Conservation (phyloP, 2,113 vertebrate species). For the Bubalus kerabau region DNA sequence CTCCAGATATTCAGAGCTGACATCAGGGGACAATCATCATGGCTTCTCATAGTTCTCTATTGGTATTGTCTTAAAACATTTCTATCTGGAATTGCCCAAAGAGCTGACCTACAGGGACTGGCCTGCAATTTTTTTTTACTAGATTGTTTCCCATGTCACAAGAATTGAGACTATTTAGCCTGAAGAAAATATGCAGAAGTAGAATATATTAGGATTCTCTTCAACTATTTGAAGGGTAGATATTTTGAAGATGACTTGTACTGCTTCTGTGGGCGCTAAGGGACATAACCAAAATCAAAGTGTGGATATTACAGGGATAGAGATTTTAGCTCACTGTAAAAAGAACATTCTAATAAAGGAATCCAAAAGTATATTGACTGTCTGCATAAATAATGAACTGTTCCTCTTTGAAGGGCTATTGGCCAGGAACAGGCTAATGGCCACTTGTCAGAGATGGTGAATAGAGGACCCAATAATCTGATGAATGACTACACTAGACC, state of each 20-base stretch:
- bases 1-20: neutral
- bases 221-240: constrained; percentile 27
- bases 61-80: constrained; percentile 17
- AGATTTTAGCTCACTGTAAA: constrained; percentile 13
- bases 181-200: constrained; percentile 28
- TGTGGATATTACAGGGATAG: neutral
- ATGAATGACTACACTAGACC: neutral
- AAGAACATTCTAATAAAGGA: constrained; percentile 15
- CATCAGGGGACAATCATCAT: neutral
- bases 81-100: neutral
- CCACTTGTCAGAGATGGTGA: constrained; percentile 15
- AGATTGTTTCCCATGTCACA: neutral
- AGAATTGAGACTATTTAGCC: neutral
- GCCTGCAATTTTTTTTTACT: neutral
- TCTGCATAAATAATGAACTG: neutral
- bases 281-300: constrained; percentile 21
- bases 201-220: constrained; percentile 4
- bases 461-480: constrained; percentile 7
- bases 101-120: neutral
- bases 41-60: neutral
- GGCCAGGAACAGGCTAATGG: neutral
- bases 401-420: neutral
- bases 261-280: neutral
- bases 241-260: constrained; percentile 28
- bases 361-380: constrained; percentile 25